Conservation (phyloP, 2,888 invertebrate genomes). For the Ditylenchus weischeri region DNA sequence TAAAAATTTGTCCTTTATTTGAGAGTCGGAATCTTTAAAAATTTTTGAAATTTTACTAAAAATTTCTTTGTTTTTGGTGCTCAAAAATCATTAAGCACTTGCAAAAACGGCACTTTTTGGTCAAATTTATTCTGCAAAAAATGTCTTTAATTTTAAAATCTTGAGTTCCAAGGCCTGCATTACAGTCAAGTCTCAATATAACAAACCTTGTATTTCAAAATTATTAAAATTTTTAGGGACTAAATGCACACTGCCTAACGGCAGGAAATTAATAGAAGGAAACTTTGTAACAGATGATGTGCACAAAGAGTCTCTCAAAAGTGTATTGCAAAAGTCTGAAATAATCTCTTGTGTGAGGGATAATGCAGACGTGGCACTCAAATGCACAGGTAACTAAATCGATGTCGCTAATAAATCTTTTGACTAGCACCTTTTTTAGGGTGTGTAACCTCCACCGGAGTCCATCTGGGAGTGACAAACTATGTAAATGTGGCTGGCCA, state of each 20-base stretch:
- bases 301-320: conserved; percentile 10
- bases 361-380: conserved; percentile 28
- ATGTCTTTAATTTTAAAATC: too few relatives aligned
- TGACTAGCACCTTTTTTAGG: conserved; percentile 16
- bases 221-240: conserved; percentile 29
- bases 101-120: too few relatives aligned
- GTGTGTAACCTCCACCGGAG: conserved; percentile 32
- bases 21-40: too few relatives aligned
- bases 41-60: too few relatives aligned
- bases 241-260: conserved; percentile 33
- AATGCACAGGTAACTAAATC: conserved; percentile 33
- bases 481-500: conserved; percentile 38
- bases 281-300: conserved; percentile 30
- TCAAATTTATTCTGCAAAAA: background rate
- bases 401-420: background rate
- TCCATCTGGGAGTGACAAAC: conserved; percentile 33
- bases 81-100: too few relatives aligned
- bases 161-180: too few relatives aligned
- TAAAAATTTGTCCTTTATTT: too few relatives aligned
- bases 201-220: too few relatives aligned
- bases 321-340: conserved; percentile 33
- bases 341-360: conserved; percentile 37
- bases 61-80: too few relatives aligned
- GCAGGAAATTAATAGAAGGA: conserved; percentile 38
- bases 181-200: too few relatives aligned